Evolutionary conservation across 2,888 invertebrate genomes (phyloP), one percentile per base, ranked within the genome.

Genomic region (Lasioglossum zephyrum): DNA sequence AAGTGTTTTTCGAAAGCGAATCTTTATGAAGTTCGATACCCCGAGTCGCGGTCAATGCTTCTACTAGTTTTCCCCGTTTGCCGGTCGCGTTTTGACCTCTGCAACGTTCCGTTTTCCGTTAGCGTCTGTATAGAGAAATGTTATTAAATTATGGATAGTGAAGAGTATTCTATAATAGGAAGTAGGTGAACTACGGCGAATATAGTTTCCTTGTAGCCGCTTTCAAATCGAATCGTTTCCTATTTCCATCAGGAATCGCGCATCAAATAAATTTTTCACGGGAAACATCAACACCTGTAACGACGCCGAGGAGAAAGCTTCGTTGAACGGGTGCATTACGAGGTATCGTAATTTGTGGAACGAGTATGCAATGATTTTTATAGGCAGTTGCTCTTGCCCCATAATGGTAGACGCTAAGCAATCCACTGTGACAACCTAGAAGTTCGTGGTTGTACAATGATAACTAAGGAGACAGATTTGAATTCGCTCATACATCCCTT

Each of bases 201-300:
- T 31, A 49, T 73, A 22, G 73, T 73, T 73, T 73, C 73, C 73
- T 49, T 31, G 49, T 49, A 36, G 47, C 49, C 49, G 31, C 73
- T 49, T 49, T 73, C 73, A 18, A 73, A 49, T 22, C 47, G 11
- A 73, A 73, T 73, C 47, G 73, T 73, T 73, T 73, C 49, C 49
- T 49, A 73, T 73, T 36, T 73, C 31, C 73, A 49, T 73, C 31
- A 31, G 31, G 49, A 73, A 49, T 36, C 31, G 73, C 26, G 13
- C 18, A 36, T 73, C 72, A 18, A 26, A 47, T 60, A 60, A 26
- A 47, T 49, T 73, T 73, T 49, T 73, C 36, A 22, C 36, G 18
- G 36, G 49, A 73, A 73, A 73, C 49, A 49, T 36, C 73, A 31
- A 49, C 31, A 73, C 49, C 36, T 49, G 6, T 73, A 47, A 73